These are phyloP conservation scores for Glaucidium brasilianum DNA, from an alignment of 2,113 vertebrate species.

Conservation along the genomic window DNA sequence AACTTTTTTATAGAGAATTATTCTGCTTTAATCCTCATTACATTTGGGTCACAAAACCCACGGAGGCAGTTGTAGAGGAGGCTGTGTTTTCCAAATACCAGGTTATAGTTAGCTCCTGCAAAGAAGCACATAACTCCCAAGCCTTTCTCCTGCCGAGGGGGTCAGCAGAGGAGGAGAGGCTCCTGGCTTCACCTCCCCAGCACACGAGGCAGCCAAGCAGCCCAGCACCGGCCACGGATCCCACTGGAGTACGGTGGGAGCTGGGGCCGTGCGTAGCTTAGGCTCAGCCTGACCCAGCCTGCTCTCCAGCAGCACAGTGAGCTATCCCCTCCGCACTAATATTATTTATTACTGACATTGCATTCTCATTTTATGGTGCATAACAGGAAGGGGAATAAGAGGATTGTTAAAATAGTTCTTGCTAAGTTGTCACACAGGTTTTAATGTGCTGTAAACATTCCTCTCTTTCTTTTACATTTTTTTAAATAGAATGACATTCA, in stretches of 20 bases:
- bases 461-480: slow-evolving; percentile 1
- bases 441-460: slow-evolving; percentile 41
- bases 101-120: neutral
- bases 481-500: neutral
- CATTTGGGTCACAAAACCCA: neutral
- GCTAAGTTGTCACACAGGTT: slow-evolving; percentile 50
- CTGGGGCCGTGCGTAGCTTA: neutral
- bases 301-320: neutral
- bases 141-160: neutral
- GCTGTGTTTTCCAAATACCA: neutral
- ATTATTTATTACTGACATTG: neutral
- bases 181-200: neutral
- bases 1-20: neutral
- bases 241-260: neutral
- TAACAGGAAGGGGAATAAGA: slow-evolving; percentile 40
- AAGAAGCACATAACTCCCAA: neutral
- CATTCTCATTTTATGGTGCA: neutral
- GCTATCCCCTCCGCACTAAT: neutral
- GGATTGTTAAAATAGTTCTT: slow-evolving; percentile 57
- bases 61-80: neutral
- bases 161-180: neutral
- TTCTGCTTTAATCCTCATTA: neutral
- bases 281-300: neutral
- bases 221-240: neutral
- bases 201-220: neutral